A percentile compares a stretch with the other conserved stretches of the same genome.
Evolutionary conservation across 2,797 vertebrate species (phyloP).

Genomic region (Ctenosaura bakeri): DNA sequence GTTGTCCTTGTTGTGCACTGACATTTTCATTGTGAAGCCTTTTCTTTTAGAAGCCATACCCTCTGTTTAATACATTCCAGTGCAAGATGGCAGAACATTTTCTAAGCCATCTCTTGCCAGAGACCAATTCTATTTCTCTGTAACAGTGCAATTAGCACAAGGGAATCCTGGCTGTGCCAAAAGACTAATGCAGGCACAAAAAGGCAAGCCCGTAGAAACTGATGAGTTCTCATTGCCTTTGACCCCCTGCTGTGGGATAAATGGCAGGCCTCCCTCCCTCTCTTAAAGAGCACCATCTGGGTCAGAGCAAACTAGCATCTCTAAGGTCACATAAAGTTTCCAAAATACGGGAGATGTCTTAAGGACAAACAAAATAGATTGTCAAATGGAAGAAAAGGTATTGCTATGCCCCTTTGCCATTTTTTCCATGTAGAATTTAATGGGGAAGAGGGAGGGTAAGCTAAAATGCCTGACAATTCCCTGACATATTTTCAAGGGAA

Average conservation of each 20-base stretch:
- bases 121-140: conserved; percentile 69
- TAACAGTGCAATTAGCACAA: conserved; percentile 75
- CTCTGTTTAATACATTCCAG: conserved; percentile 75
- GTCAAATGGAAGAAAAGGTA: conserved; percentile 45
- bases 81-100: conserved; percentile 72
- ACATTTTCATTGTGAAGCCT: conserved; percentile 58
- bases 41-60: conserved; percentile 72
- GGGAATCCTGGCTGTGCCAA: conserved; percentile 79
- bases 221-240: conserved; percentile 71
- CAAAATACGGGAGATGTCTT: conserved; percentile 72
- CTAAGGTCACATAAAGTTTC: conserved; percentile 79
- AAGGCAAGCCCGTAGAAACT: conserved; percentile 70
- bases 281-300: conserved; percentile 73
- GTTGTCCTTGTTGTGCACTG: background rate
- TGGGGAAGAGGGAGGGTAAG: conserved; percentile 31
- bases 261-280: conserved; percentile 74
- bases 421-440: conserved; percentile 28
- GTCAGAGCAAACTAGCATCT: conserved; percentile 75
- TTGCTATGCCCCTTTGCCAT: conserved; percentile 57
- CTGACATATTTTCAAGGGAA: conserved; percentile 38
- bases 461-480: conserved; percentile 39
- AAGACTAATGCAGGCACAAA: conserved; percentile 75
- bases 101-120: conserved; percentile 73
- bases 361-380: conserved; percentile 67
- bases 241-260: conserved; percentile 75